Base-by-base conservation (phyloP, 2,888 invertebrate genomes). In the Nephrotoma flavescens region DNA sequence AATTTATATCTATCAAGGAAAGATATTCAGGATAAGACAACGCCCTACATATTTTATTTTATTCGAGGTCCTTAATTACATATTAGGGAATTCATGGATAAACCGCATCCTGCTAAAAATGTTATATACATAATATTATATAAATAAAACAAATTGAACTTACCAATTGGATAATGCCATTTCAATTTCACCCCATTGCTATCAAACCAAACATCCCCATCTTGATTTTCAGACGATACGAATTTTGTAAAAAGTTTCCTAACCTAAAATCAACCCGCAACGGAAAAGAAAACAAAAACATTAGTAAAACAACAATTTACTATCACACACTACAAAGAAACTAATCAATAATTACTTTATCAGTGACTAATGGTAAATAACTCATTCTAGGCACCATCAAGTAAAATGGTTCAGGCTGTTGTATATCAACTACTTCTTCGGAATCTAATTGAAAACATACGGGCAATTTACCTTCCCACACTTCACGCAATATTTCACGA, bases 381-480 rank as follows among this genome's bases (percentile, higher is more conserved):
- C 97, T 97, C 88, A 98, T 92, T 90, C 98, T 94, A 83, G 98
- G 97, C 31, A 98, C 96, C 96, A 98, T 97, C 87, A 98, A 93
- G 92, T 97, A 98, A 92, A 96, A 97, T 15, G 97, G 96, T 91
- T 98, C 98, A 9, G 98, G 98, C 89, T 96, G 96, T 90, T 97
- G 97, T 84, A 97, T 93, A 89, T 96, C 96, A 90, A 94, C 95
- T 42, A 97, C 95, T 93, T 99, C 98, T 89, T 98, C 97, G 45
- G 95, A 94, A 89, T 97, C 95, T 86, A 99, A 92, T 89, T 95
- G 95, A 91, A 99, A 99, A 92, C 97, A 97, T 87, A 99, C 95
- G 0, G 99, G 98, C 86, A 99, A 93, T 91, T 97, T 96, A 41
- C 98, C 98, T 89, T 98, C 97, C 99, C 99, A 99, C 89, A 98